Evolutionary conservation across 2,113 vertebrate species (phyloP).

Genomic region (Phalacrocorax carbo): DNA sequence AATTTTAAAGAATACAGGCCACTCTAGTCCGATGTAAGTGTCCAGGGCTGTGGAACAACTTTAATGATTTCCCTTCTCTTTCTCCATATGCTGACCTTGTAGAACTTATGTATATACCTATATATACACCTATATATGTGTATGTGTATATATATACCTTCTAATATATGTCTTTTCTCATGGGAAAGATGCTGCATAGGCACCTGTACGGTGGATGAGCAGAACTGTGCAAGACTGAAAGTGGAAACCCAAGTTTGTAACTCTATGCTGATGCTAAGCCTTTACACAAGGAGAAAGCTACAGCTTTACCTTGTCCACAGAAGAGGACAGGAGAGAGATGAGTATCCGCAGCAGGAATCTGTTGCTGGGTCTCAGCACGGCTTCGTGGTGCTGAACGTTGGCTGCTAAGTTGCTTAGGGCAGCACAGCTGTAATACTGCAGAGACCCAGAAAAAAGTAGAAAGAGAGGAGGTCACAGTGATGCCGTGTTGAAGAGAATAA

Average conservation of each 20-base stretch:
- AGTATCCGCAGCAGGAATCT: conserved; percentile 73
- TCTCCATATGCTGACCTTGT: background rate
- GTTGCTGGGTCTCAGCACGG: conserved; percentile 67
- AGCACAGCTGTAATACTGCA: conserved; percentile 81
- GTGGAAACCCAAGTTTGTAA: background rate
- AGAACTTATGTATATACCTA: background rate
- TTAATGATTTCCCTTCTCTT: background rate
- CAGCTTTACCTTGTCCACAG: conserved; percentile 76
- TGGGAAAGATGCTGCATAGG: background rate
- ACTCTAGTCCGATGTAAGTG: background rate
- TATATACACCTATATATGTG: no score
- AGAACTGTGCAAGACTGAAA: background rate
- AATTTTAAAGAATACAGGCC: background rate
- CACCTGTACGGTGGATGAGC: background rate
- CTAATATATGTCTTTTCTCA: background rate
- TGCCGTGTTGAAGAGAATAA: background rate
- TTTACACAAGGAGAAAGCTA: background rate
- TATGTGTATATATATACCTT: background rate
- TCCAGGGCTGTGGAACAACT: background rate
- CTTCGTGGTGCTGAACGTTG: conserved; percentile 61
- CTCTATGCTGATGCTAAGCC: background rate
- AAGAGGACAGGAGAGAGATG: conserved; percentile 76
- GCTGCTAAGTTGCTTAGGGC: conserved; percentile 79
- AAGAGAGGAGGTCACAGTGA: background rate
- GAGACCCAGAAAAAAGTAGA: background rate